These are phyloP conservation scores for Bolinopsis microptera DNA, from an alignment of 37 sponge, comb jelly and placozoan genomes.

Conservation along the genomic window DNA sequence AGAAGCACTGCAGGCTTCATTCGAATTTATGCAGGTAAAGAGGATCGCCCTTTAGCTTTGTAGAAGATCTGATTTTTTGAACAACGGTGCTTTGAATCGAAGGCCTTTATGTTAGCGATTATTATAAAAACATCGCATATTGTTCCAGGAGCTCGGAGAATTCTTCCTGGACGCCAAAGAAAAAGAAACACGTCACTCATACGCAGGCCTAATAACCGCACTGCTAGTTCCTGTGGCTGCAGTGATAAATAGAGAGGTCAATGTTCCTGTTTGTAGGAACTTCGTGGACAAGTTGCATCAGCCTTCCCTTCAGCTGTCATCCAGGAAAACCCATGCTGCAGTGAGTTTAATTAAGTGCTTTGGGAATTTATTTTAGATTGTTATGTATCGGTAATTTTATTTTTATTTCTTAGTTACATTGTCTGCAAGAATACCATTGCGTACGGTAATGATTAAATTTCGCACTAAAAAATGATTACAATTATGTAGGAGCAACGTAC, in stretches of 20 bases:
- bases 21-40: constrained; percentile 89
- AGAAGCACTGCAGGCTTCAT: constrained; percentile 93
- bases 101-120: background rate
- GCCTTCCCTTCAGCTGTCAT: constrained; percentile 76
- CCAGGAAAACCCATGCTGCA: constrained; percentile 47
- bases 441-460: no score
- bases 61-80: background rate
- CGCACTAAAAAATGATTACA: no score
- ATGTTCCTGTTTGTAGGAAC: constrained; percentile 86
- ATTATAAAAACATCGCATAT: no score
- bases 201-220: constrained; percentile 62
- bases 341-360: background rate
- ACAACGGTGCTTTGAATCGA: background rate
- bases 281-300: constrained; percentile 85
- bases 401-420: background rate
- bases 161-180: constrained; percentile 57
- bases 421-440: no score
- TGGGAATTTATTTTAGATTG: background rate
- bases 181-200: constrained; percentile 47
- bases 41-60: no score
- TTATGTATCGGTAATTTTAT: background rate
- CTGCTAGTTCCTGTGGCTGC: constrained; percentile 55
- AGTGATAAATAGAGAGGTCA: constrained; percentile 75
- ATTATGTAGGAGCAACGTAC: no score
- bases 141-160: constrained; percentile 51